Conservation (phyloP, 1,140 invertebrate species). For the Nymphalis io region DNA sequence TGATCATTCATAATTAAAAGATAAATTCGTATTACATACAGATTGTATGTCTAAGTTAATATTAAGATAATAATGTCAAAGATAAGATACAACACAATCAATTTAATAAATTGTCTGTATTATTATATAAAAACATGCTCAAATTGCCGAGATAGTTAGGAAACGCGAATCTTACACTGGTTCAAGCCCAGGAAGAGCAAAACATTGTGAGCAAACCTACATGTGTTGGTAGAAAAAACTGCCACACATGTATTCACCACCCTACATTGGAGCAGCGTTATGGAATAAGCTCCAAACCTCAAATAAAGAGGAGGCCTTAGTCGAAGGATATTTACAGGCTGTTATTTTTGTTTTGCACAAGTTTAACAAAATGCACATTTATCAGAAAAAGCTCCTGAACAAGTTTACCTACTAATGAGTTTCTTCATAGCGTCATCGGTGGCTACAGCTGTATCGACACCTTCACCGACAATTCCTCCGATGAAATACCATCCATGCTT, state of each 20-base stretch:
- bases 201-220: too few relatives aligned
- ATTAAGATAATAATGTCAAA: constrained; percentile 10
- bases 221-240: too few relatives aligned
- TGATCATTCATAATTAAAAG: constrained; percentile 8
- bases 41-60: constrained; percentile 12
- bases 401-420: constrained; percentile 90
- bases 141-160: too few relatives aligned
- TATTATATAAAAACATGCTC: neutral
- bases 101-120: constrained; percentile 24
- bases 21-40: constrained; percentile 4
- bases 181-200: too few relatives aligned
- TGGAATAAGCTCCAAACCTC: too few relatives aligned
- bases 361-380: constrained; percentile 31
- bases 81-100: constrained; percentile 21
- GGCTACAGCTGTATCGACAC: constrained; percentile 81
- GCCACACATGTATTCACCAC: too few relatives aligned
- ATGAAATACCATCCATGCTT: constrained; percentile 90
- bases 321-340: too few relatives aligned
- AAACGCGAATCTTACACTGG: too few relatives aligned
- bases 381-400: constrained; percentile 56
- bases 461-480: constrained; percentile 85
- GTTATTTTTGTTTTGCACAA: neutral
- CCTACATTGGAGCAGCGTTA: too few relatives aligned
- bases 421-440: constrained; percentile 86
- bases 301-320: too few relatives aligned